These are phyloP conservation scores for Pogona vitticeps DNA, from an alignment of 2,113 vertebrate genomes.

Conservation along the genomic window DNA sequence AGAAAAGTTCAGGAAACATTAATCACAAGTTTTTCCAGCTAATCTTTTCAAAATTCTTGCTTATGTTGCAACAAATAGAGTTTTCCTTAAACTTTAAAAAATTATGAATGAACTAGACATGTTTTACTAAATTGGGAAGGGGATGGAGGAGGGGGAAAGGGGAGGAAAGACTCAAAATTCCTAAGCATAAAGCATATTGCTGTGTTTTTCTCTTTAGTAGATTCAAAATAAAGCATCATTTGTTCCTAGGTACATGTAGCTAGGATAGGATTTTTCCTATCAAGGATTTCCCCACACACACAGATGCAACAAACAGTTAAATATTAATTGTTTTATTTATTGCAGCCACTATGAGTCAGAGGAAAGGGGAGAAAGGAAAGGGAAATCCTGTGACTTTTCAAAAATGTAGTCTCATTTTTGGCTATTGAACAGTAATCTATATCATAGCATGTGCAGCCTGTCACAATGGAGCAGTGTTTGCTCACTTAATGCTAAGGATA, in stretches of 20 bases:
- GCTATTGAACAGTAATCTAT: conserved; percentile 68
- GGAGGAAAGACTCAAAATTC: conserved; percentile 51
- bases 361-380: not conserved
- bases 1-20: conserved; percentile 14
- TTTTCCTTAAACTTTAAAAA: not conserved
- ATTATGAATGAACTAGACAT: not conserved
- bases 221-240: conserved; percentile 62
- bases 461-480: conserved; percentile 66
- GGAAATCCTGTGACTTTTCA: conserved; percentile 69
- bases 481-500: conserved; percentile 67
- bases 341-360: conserved; percentile 21
- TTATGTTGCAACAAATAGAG: conserved; percentile 24
- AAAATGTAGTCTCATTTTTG: conserved; percentile 74
- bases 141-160: not conserved
- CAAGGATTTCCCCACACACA: conserved; percentile 54
- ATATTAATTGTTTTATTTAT: conserved; percentile 65
- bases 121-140: not conserved
- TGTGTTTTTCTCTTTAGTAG: conserved; percentile 64
- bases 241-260: conserved; percentile 50
- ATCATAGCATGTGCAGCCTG: conserved; percentile 64
- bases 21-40: conserved; percentile 22
- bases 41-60: conserved; percentile 32
- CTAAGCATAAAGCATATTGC: conserved; percentile 60
- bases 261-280: no score
- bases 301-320: conserved; percentile 65